Conservation (phyloP, 2,113 vertebrate genomes). For the Laterallus jamaicensis region DNA sequence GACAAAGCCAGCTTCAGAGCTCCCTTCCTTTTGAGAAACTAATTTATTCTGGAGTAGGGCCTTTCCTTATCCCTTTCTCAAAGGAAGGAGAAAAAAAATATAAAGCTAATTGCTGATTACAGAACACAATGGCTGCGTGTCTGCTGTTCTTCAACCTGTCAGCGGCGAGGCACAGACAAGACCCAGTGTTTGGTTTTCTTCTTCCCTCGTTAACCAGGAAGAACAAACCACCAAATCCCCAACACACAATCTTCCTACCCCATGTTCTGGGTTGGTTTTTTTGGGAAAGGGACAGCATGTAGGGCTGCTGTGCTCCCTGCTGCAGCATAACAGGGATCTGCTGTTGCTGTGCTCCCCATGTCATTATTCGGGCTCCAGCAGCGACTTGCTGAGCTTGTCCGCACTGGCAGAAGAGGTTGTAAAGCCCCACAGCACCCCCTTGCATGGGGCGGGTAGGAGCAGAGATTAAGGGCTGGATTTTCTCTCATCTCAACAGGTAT, state of each 20-base stretch:
- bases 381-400: not conserved
- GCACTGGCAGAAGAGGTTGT: not conserved
- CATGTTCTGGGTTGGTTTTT: not conserved
- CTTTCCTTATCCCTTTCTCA: not conserved
- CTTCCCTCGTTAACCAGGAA: not conserved
- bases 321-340: not conserved
- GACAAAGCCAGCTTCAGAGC: not conserved
- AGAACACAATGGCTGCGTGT: not conserved
- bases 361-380: not conserved
- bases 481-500: not conserved
- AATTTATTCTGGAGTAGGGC: not conserved
- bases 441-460: not conserved
- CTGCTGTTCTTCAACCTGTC: not conserved
- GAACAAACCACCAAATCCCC: not conserved
- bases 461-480: not conserved
- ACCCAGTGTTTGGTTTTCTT: fast-evolving
- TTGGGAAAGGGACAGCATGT: not conserved
- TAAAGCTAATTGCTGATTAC: not conserved
- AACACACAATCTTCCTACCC: not conserved
- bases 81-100: not conserved
- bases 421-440: not conserved
- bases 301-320: not conserved
- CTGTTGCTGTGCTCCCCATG: fast-evolving
- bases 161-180: fast-evolving
- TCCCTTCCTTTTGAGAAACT: not conserved